Conservation (phyloP, 2,888 invertebrate species). For the Cabera pusaria region DNA sequence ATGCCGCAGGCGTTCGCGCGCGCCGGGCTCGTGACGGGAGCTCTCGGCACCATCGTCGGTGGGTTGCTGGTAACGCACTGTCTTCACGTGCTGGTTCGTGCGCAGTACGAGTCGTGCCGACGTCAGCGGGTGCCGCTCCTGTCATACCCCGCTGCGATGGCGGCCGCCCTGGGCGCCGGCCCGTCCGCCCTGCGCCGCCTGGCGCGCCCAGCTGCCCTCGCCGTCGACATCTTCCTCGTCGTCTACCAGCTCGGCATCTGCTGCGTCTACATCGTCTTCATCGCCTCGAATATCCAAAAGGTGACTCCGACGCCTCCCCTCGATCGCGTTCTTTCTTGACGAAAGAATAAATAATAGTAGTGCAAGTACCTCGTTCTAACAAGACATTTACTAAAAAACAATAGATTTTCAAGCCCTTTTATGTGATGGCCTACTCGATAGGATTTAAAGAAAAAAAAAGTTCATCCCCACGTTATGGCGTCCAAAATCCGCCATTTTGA, state of each 20-base stretch:
- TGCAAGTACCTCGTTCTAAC: too few species aligned
- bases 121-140: conserved; percentile 87
- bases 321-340: conserved; percentile 1
- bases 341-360: too few species aligned
- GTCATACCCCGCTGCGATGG: conserved; percentile 93
- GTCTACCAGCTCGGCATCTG: conserved; percentile 96
- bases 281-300: conserved; percentile 91
- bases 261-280: conserved; percentile 97
- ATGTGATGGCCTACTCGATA: too few species aligned
- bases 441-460: too few species aligned
- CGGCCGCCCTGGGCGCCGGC: conserved; percentile 89
- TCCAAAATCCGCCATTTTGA: too few species aligned
- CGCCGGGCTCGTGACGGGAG: conserved; percentile 91
- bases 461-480: too few species aligned
- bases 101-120: conserved; percentile 83
- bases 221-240: conserved; percentile 88
- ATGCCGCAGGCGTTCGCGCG: conserved; percentile 96
- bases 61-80: conserved; percentile 93
- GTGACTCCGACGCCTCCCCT: conserved; percentile 54
- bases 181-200: conserved; percentile 85
- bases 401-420: too few species aligned
- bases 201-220: conserved; percentile 83
- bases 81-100: conserved; percentile 89
- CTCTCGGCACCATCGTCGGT: conserved; percentile 89
- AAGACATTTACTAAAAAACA: too few species aligned